Evolutionary conservation across 37 sponge, comb jelly and placozoan species (phyloP).

Genomic region (Agelas oroides): DNA sequence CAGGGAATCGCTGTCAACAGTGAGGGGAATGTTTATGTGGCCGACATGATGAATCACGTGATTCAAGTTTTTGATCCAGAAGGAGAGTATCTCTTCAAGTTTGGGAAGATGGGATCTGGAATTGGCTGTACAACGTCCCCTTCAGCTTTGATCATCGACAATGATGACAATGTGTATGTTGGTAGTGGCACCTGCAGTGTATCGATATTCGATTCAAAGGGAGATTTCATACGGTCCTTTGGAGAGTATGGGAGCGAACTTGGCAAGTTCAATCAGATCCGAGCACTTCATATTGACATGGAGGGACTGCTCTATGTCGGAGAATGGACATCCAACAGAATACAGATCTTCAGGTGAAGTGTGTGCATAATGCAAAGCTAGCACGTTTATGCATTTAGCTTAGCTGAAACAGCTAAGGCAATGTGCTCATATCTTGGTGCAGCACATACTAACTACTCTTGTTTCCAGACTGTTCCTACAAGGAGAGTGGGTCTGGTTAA

Average conservation of each 20-base stretch:
- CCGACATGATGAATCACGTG: constrained; percentile 15
- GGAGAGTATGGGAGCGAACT: constrained; percentile 15
- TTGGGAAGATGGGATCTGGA: constrained; percentile 1
- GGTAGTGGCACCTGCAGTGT: not conserved
- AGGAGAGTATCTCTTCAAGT: not conserved
- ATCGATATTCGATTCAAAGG: constrained; percentile 2
- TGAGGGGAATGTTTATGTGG: constrained; percentile 5
- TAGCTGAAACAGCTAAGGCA: too few species aligned
- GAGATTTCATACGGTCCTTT: not conserved
- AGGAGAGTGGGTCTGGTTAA: too few species aligned
- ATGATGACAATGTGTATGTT: not conserved
- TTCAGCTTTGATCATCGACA: not conserved
- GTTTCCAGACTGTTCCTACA: too few species aligned
- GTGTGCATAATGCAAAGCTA: too few species aligned
- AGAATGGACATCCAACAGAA: not conserved
- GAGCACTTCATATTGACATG: not conserved
- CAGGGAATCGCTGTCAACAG: constrained; percentile 28
- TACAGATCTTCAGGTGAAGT: constrained; percentile 12
- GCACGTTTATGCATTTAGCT: too few species aligned
- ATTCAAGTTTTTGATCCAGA: constrained; percentile 25
- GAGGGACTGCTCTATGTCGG: constrained; percentile 11
- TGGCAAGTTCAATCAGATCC: constrained; percentile 4
- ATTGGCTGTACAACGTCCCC: not conserved
- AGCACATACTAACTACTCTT: too few species aligned
- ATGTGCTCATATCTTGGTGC: too few species aligned